Conservation (phyloP, 1,140 invertebrate species). For the Heliothis virescens region DNA sequence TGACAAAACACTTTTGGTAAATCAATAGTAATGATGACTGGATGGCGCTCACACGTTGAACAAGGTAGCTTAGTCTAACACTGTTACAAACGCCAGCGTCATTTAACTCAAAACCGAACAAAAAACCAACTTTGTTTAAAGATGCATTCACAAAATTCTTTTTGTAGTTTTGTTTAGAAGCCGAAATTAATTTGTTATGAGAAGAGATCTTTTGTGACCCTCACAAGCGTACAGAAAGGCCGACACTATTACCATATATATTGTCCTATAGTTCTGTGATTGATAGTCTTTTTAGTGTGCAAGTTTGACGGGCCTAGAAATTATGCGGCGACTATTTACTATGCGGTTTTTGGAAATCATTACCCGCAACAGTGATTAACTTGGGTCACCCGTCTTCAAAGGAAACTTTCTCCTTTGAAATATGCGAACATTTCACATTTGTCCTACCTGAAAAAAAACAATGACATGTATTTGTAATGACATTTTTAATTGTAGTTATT, state of each 20-base stretch:
- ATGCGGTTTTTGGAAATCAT: slow-evolving; percentile 36
- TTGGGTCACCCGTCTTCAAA: slow-evolving; percentile 10
- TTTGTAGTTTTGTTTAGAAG: slow-evolving; percentile 49
- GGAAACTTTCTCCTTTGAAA: too few relatives aligned
- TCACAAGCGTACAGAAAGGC: slow-evolving; percentile 39
- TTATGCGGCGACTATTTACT: slow-evolving; percentile 13
- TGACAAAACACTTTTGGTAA: slow-evolving; percentile 19
- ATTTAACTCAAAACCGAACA: slow-evolving; percentile 4
- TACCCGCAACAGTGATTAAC: slow-evolving; percentile 12
- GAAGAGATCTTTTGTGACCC: slow-evolving; percentile 45
- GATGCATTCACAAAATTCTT: slow-evolving; percentile 47
- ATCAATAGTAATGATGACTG: background rate
- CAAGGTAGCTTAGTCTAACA: background rate
- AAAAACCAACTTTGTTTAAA: slow-evolving; percentile 47
- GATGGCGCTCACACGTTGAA: background rate
- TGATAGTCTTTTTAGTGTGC: slow-evolving; percentile 48
- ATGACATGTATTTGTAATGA: background rate
- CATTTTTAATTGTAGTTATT: slow-evolving; percentile 33
- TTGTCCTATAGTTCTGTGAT: slow-evolving; percentile 53
- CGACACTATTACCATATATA: slow-evolving; percentile 54
- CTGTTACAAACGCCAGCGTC: slow-evolving; percentile 2
- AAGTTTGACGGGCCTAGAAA: slow-evolving; percentile 15
- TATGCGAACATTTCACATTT: too few relatives aligned
- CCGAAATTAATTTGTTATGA: slow-evolving; percentile 53
- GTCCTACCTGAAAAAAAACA: background rate